phyloP scores from a whole-genome alignment of 2,797 vertebrate genomes.

The Pseudochirops cupreus region DNA sequence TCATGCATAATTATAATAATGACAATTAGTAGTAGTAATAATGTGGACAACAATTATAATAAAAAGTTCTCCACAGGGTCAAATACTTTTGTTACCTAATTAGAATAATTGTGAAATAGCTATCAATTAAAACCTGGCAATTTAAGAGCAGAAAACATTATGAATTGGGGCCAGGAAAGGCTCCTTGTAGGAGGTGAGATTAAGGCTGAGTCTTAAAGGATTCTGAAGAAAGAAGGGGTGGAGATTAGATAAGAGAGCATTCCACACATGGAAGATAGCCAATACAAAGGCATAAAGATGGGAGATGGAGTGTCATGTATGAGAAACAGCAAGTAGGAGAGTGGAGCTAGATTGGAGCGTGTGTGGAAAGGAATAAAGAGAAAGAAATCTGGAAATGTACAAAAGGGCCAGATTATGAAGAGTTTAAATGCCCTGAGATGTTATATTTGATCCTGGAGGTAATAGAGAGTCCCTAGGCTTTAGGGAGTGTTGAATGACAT shows the following conservation, averaged over 20 bases:
- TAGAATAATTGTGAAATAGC: neutral
- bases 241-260: neutral
- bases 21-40: neutral
- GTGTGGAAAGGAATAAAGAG: neutral
- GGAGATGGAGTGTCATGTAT: neutral
- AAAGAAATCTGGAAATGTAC: neutral
- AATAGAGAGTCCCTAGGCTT: neutral
- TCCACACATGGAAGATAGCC: neutral
- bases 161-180: neutral
- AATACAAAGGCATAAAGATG: neutral
- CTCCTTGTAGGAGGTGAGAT: neutral
- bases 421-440: neutral
- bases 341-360: neutral
- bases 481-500: neutral
- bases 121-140: neutral
- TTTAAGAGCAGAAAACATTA: neutral
- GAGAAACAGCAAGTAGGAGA: neutral
- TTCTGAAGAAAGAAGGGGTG: neutral
- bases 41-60: neutral
- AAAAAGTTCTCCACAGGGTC: neutral
- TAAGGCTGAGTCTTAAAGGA: neutral
- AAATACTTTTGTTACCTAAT: neutral
- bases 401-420: neutral
- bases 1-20: neutral
- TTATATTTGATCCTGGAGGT: neutral